Evolutionary conservation across 2,113 vertebrate genomes (phyloP), one percentile per base, ranked within the genome.

Genomic region (Ameiurus melas): DNA sequence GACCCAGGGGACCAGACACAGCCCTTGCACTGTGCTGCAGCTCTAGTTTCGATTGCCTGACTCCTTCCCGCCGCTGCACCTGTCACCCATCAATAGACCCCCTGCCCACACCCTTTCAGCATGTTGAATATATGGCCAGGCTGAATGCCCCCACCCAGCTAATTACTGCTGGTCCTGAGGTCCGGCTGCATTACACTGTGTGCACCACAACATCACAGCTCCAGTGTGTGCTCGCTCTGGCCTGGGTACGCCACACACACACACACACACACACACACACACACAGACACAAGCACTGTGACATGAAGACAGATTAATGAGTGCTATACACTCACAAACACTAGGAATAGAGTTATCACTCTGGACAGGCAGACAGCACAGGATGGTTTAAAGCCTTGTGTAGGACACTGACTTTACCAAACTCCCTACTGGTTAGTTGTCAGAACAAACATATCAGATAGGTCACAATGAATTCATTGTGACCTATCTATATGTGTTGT

Each of bases 61-160:
- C 93, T 92, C 94, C 94, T 94, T 96, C 95, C 95, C 91, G 93
- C 93, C 92, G 75, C 93, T 95, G 94, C 96, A 97, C 97, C 96
- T 98, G 97, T 95, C 95, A 95, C 95, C 94, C 90, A 93, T 96
- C 97, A 97, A 93, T 93, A 95, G 96, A 94, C 95, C 97, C 95
- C 96, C 96, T 94, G 92, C 92, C 92, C 95, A 94, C 92, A 93
- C 95, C 94, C 95, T 97, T 97, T 97, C 97, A 97, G 96, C 96
- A 93, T 94, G 93, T 92, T 96, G 93, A 96, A 97, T 97, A 97
- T 96, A 97, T 94, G 95, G 95, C 95, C 93, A 93, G 94, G 95
- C 95, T 95, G 89, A 92, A 93, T 93, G 93, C 94, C 95, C 94
- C 85, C 78, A 93, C 94, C 94, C 89, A 92, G 91, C 94, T 97